These are phyloP conservation scores for Argyresthia albistria DNA, from an alignment of 2,888 invertebrate species.

Conservation along the genomic window DNA sequence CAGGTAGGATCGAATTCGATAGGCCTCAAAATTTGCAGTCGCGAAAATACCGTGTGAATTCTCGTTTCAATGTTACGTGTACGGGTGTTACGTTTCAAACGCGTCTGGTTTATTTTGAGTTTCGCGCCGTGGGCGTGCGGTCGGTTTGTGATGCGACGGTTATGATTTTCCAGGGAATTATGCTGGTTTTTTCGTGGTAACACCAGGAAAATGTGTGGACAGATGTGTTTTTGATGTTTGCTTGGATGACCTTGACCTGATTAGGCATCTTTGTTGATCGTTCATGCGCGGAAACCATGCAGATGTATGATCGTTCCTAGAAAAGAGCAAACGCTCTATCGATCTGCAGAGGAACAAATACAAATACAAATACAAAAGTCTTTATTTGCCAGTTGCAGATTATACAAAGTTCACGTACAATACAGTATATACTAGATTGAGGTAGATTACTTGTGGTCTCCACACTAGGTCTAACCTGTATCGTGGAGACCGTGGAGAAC, in stretches of 20 bases:
- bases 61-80: conserved; percentile 26
- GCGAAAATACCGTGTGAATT: not conserved
- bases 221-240: conserved; percentile 9
- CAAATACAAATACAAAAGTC: too few species aligned
- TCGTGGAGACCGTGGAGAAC: too few species aligned
- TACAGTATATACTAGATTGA: too few species aligned
- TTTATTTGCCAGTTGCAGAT: too few species aligned
- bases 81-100: conserved; percentile 19
- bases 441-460: too few species aligned
- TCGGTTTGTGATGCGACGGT: not conserved
- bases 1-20: conserved; percentile 1
- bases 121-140: conserved; percentile 1
- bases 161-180: not conserved
- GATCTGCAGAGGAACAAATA: too few species aligned
- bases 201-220: not conserved
- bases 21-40: not conserved
- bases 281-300: too few species aligned
- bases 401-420: too few species aligned
- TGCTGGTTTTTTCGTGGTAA: not conserved
- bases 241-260: conserved; percentile 56
- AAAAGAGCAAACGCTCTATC: too few species aligned
- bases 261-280: too few species aligned
- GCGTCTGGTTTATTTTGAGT: conserved; percentile 1
- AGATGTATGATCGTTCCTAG: too few species aligned
- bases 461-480: too few species aligned